Base-by-base conservation (phyloP, 2,113 vertebrate genomes). In the Halichoeres trimaculatus region DNA sequence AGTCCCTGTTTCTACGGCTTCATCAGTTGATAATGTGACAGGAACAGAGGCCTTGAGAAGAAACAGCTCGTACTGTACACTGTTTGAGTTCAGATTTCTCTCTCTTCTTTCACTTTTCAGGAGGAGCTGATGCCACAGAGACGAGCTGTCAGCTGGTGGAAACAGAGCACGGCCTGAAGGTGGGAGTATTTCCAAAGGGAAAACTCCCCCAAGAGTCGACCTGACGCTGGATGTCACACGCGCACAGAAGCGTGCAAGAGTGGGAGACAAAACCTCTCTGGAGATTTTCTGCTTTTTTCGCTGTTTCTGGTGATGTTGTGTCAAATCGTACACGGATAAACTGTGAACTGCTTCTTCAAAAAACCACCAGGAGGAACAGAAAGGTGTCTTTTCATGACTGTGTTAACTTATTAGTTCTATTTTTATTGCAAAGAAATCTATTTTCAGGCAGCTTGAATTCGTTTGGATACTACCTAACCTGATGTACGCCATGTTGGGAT, bases 151-250 rank as follows among this genome's bases (percentile, higher is more conserved):
- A 81, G 74, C 48, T n/a, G 72, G 74, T 67, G 85, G 80, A 77
- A 76, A 80, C 63, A 10, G 83, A 86, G 69, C 53, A 48, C 45
- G 63, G 78, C 85, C 82, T 86, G 80, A 83, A 89, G 87, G 66
- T 77, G 84, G 81, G 60, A 82, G 73, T 83, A 48, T 92, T 90
- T 89, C 80, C 83, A 72, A 81, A 82, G 78, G 72, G 89, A 89
- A 87, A 77, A 64, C 43, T 73, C 43, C 48, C 63, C 55, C 59
- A 35, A 60, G 74, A 67, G 83, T 74, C 52, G 7, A 88, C 80
- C 66, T 12, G 14, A 22, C 16, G 24, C 75, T 70, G 67, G 30
- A 35, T 19, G 23, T 79, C 82, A 80, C 6, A 10, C 54, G 52
- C 66, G 68, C 68, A 16, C 63, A 52, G 35, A 56, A 61, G 80